phyloP scores from a whole-genome alignment of 2,113 vertebrate species.

The Tachuris rubrigastra region DNA sequence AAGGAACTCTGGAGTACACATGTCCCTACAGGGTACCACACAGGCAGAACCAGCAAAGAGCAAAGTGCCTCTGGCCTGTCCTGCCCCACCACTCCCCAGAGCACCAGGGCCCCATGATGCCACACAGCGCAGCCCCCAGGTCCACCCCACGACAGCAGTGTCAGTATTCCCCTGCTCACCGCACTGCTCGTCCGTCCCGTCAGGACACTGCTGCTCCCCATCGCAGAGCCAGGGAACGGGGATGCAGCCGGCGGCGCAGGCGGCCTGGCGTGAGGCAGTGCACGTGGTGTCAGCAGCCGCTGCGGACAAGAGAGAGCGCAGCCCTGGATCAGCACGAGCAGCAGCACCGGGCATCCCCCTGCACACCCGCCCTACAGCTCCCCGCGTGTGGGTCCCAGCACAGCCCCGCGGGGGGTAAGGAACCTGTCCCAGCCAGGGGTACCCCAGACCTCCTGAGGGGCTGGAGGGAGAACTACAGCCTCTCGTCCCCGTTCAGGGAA shows the following conservation, averaged over 20 bases:
- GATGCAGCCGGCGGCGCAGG: constrained; percentile 58
- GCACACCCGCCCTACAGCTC: not conserved
- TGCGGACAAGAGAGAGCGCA: not conserved
- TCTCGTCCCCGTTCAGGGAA: not conserved
- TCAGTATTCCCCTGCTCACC: constrained; percentile 24
- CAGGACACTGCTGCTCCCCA: constrained; percentile 67
- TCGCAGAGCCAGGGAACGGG: constrained; percentile 76
- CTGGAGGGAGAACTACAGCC: not conserved
- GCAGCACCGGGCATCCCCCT: not conserved
- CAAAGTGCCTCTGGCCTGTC: not conserved
- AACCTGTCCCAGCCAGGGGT: not conserved
- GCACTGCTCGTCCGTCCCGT: constrained; percentile 65
- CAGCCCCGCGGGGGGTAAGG: accelerated
- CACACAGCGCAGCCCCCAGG: accelerated
- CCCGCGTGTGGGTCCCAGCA: not conserved
- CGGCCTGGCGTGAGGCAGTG: constrained; percentile 27
- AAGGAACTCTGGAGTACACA: not conserved
- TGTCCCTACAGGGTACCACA: not conserved
- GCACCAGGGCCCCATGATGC: not conserved
- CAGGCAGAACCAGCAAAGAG: not conserved
- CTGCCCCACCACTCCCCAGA: not conserved
- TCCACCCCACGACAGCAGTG: not conserved
- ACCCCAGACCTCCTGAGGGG: not conserved
- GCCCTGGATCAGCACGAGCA: not conserved
- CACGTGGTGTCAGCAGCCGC: not conserved